phyloP scores from a whole-genome alignment of 2,797 vertebrate genomes.

The Hapalemur alaotrensis region DNA sequence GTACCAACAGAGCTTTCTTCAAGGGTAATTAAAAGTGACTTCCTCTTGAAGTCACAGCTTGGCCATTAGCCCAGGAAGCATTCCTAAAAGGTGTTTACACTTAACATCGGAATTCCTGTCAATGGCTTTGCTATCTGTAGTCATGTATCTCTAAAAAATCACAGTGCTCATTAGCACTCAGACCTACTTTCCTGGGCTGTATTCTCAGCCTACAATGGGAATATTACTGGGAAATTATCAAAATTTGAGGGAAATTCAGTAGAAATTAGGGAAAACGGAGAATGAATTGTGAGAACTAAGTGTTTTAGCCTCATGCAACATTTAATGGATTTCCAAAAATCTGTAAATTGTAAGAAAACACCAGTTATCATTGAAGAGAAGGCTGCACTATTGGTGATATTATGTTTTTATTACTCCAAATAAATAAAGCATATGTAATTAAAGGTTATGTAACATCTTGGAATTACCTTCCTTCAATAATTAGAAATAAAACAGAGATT shows the following conservation, averaged over 20 bases:
- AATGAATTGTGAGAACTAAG: background rate
- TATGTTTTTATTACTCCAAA: conserved; percentile 5
- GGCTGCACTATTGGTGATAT: background rate
- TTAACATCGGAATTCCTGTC: background rate
- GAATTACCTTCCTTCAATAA: background rate
- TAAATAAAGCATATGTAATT: background rate
- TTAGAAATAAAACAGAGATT: background rate
- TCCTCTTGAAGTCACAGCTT: conserved; percentile 35
- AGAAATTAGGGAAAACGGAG: conserved; percentile 4
- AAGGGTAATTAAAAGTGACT: conserved; percentile 49
- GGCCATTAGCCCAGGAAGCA: background rate
- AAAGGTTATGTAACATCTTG: background rate
- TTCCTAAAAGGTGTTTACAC: conserved; percentile 27
- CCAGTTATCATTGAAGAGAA: background rate
- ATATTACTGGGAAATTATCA: conserved; percentile 22
- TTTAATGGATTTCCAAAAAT: background rate
- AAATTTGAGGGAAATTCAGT: conserved; percentile 5
- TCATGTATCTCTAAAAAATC: background rate
- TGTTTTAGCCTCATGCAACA: background rate
- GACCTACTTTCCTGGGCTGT: background rate
- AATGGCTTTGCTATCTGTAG: background rate
- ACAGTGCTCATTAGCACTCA: background rate
- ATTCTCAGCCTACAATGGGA: background rate
- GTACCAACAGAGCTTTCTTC: conserved; percentile 22
- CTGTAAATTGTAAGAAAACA: background rate